These are phyloP conservation scores for Amblyopsis rosae DNA, from an alignment of 2,113 vertebrate genomes.

Conservation along the genomic window DNA sequence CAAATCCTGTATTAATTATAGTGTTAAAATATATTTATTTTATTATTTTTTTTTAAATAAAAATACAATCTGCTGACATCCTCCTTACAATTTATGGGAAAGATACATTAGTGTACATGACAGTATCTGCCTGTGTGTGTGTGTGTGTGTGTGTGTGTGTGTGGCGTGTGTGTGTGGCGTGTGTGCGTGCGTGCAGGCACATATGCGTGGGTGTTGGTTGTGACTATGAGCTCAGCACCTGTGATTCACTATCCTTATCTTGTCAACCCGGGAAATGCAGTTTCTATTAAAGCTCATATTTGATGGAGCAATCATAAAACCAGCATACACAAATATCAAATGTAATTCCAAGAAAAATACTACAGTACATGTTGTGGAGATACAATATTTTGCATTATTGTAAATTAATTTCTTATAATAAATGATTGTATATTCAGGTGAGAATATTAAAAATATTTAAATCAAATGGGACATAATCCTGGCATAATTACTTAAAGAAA, in stretches of 20 bases:
- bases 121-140: not conserved
- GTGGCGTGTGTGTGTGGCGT: not conserved
- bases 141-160: conserved; percentile 3
- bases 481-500: conserved; percentile 50
- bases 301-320: conserved; percentile 48
- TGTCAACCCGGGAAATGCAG: conserved; percentile 53
- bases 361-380: no score
- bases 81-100: no score
- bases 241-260: conserved; percentile 55
- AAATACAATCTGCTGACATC: not conserved
- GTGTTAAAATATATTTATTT: not conserved
- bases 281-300: conserved; percentile 45
- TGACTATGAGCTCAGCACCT: conserved; percentile 42
- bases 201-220: conserved; percentile 7
- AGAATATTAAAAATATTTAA: not conserved
- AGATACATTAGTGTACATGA: no score
- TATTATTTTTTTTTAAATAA: conserved; percentile 3
- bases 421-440: conserved; percentile 39
- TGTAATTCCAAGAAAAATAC: conserved; percentile 9
- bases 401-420: conserved; percentile 17
- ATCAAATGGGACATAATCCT: conserved; percentile 48
- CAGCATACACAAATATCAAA: conserved; percentile 48
- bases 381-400: no score
- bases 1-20: no score
- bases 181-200: not conserved